Evolutionary conservation across 2,888 invertebrate species (phyloP), one percentile per base, ranked within the genome.

Genomic region (Leptopterna dolabrata): DNA sequence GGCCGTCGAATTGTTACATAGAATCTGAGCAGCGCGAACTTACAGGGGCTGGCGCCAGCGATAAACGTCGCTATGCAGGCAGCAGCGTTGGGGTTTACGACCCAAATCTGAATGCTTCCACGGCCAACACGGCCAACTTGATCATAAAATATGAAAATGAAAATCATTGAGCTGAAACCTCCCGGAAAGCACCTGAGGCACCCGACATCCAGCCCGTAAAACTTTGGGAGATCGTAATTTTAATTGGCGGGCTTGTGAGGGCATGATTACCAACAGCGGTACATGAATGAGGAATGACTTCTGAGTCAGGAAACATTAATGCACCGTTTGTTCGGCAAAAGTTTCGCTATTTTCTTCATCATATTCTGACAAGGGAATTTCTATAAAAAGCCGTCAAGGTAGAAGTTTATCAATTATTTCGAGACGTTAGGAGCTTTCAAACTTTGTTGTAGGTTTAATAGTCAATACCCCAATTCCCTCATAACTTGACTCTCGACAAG

Each of bases 121-220:
- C 63, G 63, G 63, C 24, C 27, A 63, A 24, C 63, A 63, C 63
- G 63, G 63, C 24, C 27, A 63, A 24, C 63, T 63, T 24, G 63
- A 24, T 63, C 63, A 63, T 63, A 63, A 63, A 63, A 63, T 63
- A 63, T 63, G 63, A 63, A 63, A 63, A 63, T 63, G 63, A 63
- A 63, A 63, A 63, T 63, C 63, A 63, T 63, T 63, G 63, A 63
- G 63, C 63, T 24, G 63, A 24, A 63, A 63, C 63, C 24, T 63
- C 63, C 13, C 24, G 63, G 63, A 6, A 63, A 63, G 63, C 63
- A 63, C 63, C 63, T 63, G 63, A 63, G 63, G 9, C 55, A 55
- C 7, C 63, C 63, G 63, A 63, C 63, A 63, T 27, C 63, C 24
- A 24, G 63, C 19, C 63, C 63, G 27, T 63, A 63, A 63, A 63